These are phyloP conservation scores for Pammene fasciana DNA, from an alignment of 2,888 invertebrate species.

Conservation along the genomic window DNA sequence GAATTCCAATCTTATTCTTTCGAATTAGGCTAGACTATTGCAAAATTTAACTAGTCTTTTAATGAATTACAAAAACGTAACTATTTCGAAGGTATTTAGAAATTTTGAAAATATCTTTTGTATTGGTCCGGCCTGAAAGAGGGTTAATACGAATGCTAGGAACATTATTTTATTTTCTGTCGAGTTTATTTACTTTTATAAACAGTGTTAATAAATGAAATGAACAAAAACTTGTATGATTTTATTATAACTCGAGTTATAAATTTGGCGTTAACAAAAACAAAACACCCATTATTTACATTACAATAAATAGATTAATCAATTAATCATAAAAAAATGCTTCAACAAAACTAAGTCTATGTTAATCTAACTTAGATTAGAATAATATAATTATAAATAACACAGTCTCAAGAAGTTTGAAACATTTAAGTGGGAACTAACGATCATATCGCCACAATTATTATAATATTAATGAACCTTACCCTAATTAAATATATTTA, in stretches of 20 bases:
- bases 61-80: no score
- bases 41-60: no score
- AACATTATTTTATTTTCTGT: background rate
- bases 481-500: no score
- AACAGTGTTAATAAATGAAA: constrained; percentile 34
- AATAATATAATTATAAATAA: constrained; percentile 12
- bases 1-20: no score
- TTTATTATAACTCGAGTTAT: constrained; percentile 36
- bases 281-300: constrained; percentile 36
- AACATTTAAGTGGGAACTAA: background rate
- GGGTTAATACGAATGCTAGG: background rate
- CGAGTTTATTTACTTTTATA: constrained; percentile 29
- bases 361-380: constrained; percentile 18
- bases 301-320: constrained; percentile 37
- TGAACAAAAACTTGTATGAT: constrained; percentile 17
- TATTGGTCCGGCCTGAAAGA: no score
- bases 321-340: constrained; percentile 38
- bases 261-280: constrained; percentile 40
- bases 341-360: constrained; percentile 30
- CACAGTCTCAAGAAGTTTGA: constrained; percentile 31
- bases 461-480: no score
- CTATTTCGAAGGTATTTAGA: no score
- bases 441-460: no score
- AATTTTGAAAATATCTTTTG: no score
- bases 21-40: no score